Base-by-base conservation (phyloP, 2,113 vertebrate species). In the Tachysurus vachellii region DNA sequence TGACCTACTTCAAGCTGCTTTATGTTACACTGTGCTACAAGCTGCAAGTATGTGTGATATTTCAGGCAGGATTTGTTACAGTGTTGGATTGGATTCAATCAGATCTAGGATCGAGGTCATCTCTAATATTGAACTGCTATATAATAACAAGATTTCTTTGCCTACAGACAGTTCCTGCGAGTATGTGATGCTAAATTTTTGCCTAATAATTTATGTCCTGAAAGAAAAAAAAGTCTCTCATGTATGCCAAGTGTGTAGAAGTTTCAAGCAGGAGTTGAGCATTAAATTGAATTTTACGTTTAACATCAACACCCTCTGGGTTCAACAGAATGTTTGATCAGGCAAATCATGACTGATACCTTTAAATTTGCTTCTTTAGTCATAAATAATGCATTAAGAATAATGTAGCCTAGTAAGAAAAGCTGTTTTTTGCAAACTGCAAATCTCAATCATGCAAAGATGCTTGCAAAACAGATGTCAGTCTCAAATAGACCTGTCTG, bases 1-100 rank as follows among this genome's bases (percentile, higher is more conserved):
- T 84, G 68, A 73, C 83, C 66, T 84, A 84, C 83, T 84, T 73
- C 16, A 14, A 75, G 13, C 23, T 16, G 31, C 68, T 84, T 73
- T 47, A 19, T 44, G 47, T 44, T 71, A 84, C n/a, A 26, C 13
- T 56, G 62, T 21, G 11, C 53, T 76, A 28, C 19, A 61, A 85
- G 54, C 36, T 36, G 36, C 83, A 44, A 47, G 17, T 26, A 11
- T 26, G 31, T 73, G 31, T 73, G 31, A 56, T 70, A 57, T 73
- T 44, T 84, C 19, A 54, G 47, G 14, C 8, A 28, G 68, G 42
- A 84, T 36, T 57, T 71, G 64, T 26, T 36, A 28, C n/a, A 54
- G 10, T 23, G 54, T 23, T 54, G 28, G 17, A 36, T 9, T 10
- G 0, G 17, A 56, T 56, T 54, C 11, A 76, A 53, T 36, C 36